A percentile compares a stretch with the other conserved stretches of the same genome.
phyloP scores from a whole-genome alignment of 2,888 invertebrate genomes.

The Idaea dimidiata region DNA sequence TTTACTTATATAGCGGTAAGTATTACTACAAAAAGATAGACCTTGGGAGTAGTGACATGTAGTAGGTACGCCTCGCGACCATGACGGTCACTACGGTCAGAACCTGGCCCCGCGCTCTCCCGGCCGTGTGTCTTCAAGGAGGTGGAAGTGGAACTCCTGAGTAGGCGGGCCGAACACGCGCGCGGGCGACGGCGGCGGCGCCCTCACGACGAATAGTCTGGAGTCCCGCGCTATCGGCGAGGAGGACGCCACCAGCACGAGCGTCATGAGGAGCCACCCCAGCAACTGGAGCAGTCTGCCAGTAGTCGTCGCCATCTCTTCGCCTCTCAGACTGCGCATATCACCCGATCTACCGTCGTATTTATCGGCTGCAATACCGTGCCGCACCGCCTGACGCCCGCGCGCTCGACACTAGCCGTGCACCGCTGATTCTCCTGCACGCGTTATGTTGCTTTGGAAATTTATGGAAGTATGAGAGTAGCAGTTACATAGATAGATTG shows the following conservation, averaged over 20 bases:
- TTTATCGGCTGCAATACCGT: neutral
- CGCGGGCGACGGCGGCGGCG: conserved; percentile 20
- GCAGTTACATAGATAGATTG: too few species aligned
- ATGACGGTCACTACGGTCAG: conserved; percentile 14
- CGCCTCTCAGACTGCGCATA: neutral
- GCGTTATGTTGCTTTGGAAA: too few species aligned
- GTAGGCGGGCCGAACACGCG: conserved; percentile 16
- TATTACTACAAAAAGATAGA: too few species aligned
- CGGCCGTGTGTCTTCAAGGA: conserved; percentile 23
- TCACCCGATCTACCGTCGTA: neutral
- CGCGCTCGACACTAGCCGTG: too few species aligned
- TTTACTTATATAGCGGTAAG: too few species aligned
- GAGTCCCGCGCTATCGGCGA: neutral
- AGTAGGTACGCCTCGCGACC: neutral
- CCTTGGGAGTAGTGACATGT: too few species aligned
- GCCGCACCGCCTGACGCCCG: neutral
- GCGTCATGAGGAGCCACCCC: conserved; percentile 13
- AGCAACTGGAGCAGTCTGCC: conserved; percentile 19
- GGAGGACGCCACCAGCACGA: conserved; percentile 14
- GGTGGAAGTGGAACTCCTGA: conserved; percentile 36
- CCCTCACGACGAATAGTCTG: conserved; percentile 26
- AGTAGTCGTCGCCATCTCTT: neutral
- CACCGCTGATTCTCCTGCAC: too few species aligned
- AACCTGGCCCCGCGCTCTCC: conserved; percentile 19
- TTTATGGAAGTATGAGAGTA: too few species aligned